Evolutionary conservation across 37 sponge, comb jelly and placozoan species (phyloP).

Genomic region (Eunapius fragilis): DNA sequence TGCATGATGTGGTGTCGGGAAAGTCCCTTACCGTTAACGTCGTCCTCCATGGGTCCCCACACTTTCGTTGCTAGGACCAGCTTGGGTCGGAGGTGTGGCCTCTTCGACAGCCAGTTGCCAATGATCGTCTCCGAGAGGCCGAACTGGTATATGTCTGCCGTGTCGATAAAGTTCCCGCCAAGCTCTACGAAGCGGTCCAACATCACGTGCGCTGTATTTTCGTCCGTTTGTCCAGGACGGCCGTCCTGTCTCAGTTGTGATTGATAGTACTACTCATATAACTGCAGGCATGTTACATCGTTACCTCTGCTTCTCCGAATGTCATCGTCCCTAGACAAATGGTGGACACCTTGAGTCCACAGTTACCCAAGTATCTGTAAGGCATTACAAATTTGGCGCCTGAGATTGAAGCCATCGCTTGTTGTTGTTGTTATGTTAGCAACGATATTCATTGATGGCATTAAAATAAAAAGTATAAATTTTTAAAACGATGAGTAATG

Average conservation of each 20-base stretch:
- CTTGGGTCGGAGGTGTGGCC: conserved; percentile 37
- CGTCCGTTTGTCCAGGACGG: conserved; percentile 87
- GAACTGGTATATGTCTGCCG: conserved; percentile 85
- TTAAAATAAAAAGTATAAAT: not conserved
- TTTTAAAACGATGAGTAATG: no score
- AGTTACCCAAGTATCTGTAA: conserved; percentile 71
- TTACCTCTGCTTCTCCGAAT: conserved; percentile 54
- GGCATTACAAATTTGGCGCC: conserved; percentile 21
- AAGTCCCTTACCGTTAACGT: conserved; percentile 79
- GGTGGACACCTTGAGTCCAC: conserved; percentile 84
- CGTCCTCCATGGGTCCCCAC: conserved; percentile 65
- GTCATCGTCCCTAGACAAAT: conserved; percentile 93
- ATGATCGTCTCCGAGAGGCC: conserved; percentile 83
- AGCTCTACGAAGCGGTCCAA: conserved; percentile 78
- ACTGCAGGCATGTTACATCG: not conserved
- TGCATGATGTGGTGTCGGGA: conserved; percentile 84
- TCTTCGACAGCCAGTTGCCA: conserved; percentile 76
- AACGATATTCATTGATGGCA: not conserved
- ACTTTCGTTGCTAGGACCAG: conserved; percentile 65
- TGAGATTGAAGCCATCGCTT: not conserved
- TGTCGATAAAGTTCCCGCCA: conserved; percentile 95
- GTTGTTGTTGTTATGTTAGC: not conserved
- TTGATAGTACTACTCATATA: not conserved
- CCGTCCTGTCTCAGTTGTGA: conserved; percentile 2
- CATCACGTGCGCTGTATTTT: conserved; percentile 59